Conservation (phyloP, 2,888 invertebrate genomes). For the Mycalesis mineus region DNA sequence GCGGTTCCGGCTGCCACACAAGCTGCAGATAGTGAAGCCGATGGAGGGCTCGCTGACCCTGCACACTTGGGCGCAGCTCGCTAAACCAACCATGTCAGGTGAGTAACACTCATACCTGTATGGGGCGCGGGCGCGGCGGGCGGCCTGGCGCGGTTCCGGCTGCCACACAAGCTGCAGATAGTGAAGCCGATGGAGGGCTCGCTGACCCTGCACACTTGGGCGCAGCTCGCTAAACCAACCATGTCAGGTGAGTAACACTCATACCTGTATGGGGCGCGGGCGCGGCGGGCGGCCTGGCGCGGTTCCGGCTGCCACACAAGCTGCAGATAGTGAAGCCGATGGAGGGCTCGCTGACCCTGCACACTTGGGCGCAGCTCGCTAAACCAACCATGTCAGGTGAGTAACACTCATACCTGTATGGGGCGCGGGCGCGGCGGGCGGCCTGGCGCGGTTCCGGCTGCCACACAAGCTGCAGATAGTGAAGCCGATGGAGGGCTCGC, state of each 20-base stretch:
- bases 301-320: slow-evolving; percentile 91
- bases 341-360: slow-evolving; percentile 94
- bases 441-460: slow-evolving; percentile 81
- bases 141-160: slow-evolving; percentile 80
- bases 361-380: slow-evolving; percentile 96
- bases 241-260: slow-evolving; percentile 88
- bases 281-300: slow-evolving; percentile 59
- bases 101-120: too few species aligned
- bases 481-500: slow-evolving; percentile 95
- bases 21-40: slow-evolving; percentile 94
- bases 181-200: slow-evolving; percentile 96
- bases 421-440: slow-evolving; percentile 68
- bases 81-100: slow-evolving; percentile 94
- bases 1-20: slow-evolving; percentile 89
- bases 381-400: slow-evolving; percentile 92
- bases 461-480: slow-evolving; percentile 95
- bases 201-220: slow-evolving; percentile 95
- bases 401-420: too few species aligned
- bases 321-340: slow-evolving; percentile 94
- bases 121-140: slow-evolving; percentile 69
- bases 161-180: slow-evolving; percentile 93
- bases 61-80: slow-evolving; percentile 96
- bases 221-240: slow-evolving; percentile 94
- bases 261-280: too few species aligned
- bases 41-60: slow-evolving; percentile 95